Evolutionary conservation across 2,797 vertebrate genomes (phyloP), one percentile per base, ranked within the genome.

Genomic region (Xenopus petersii): DNA sequence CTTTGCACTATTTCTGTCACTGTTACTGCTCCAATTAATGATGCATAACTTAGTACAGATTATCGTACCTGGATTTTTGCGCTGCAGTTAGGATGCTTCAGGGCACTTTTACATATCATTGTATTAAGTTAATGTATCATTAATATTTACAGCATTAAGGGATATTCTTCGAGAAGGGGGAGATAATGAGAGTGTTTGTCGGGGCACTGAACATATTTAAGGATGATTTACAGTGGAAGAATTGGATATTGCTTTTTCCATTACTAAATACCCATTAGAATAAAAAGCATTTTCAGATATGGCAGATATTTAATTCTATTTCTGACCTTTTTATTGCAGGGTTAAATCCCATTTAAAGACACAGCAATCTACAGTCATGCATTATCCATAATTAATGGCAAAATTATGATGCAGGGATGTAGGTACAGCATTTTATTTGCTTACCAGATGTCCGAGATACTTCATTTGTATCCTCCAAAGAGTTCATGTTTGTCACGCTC

Each of bases 91-190:
- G 64, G 51, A 72, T 70, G 47, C 26, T 26, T 24, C 26, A 4
- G 70, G 75, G 58, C 60, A 58, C 66, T 73, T 33, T 15, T 36
- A 55, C 60, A 69, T 69, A 64, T 60, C 61, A 68, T 70, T 70
- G 67, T 63, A 67, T 68, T 68, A 64, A 51, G n/a, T 51, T 73
- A 78, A 73, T 69, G 75, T 69, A 64, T 73, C 71, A 73, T 77
- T 77, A 78, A 73, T 78, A 73, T 73, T 64, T 77, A 68, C 70
- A 24, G 59, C 70, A 68, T 69, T 73, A 73, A 77, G 54, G 70
- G 70, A 72, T 73, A 67, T 46, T 69, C 15, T 24, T 68, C 16
- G 65, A 51, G 9, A 64, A 68, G 64, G 36, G n/a, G 16, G 26
- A 42, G 64, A 77, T 67, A 73, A 77, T 77, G 64, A 77, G 60